phyloP scores from a whole-genome alignment of 2,797 vertebrate genomes.

The Enteromius treurensis region DNA sequence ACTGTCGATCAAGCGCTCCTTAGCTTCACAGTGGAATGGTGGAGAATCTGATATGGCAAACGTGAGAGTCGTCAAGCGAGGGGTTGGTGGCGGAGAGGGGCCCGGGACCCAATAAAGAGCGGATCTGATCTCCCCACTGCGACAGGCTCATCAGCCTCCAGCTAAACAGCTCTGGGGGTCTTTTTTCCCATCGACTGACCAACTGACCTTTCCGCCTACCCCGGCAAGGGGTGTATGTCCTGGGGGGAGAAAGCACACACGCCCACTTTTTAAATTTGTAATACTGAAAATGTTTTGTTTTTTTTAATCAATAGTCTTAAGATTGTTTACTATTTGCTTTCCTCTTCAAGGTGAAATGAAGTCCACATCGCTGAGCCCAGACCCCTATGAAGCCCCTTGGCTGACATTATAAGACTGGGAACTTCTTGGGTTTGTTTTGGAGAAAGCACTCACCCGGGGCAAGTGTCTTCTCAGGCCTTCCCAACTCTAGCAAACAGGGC shows the following conservation, averaged over 20 bases:
- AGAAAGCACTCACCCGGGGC: slow-evolving; percentile 64
- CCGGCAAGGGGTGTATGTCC: slow-evolving; percentile 57
- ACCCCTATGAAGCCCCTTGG: not conserved
- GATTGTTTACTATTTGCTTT: not conserved
- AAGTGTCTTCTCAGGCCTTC: slow-evolving; percentile 68
- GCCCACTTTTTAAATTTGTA: not conserved
- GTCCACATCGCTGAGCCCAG: not conserved
- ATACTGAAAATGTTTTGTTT: not conserved
- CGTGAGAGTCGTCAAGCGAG: slow-evolving; percentile 70
- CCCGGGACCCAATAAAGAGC: slow-evolving; percentile 66
- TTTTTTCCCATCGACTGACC: slow-evolving; percentile 63
- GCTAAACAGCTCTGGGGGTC: slow-evolving; percentile 68
- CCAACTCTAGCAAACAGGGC: slow-evolving; percentile 58
- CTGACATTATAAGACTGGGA: slow-evolving; percentile 25
- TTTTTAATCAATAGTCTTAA: slow-evolving; percentile 9
- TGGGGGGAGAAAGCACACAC: slow-evolving; percentile 27
- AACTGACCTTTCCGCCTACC: slow-evolving; percentile 34
- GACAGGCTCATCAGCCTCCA: slow-evolving; percentile 68
- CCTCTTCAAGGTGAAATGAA: slow-evolving; percentile 13
- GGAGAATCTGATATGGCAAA: slow-evolving; percentile 71
- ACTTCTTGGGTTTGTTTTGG: slow-evolving; percentile 55
- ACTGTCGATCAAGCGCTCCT: slow-evolving; percentile 70
- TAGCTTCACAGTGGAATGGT: slow-evolving; percentile 73
- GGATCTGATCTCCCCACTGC: slow-evolving; percentile 73
- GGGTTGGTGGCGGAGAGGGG: slow-evolving; percentile 52